These are phyloP conservation scores for cattle (Bos taurus) DNA, from an alignment of 2,113 vertebrate species.

Conservation along the genomic window ARS-UCD2.0 NC_037338.1:40106001-40106500, in stretches of 20 bases:
- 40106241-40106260: not conserved
- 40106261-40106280: not conserved
- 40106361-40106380: not conserved
- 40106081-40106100: not conserved
- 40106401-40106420: not conserved
- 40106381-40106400: not conserved
- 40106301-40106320: not conserved
- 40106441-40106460: not conserved
- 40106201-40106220: not conserved
- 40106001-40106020: not conserved
- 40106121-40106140: not conserved
- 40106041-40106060: not conserved
- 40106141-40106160: not conserved
- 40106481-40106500: not conserved
- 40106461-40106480: not conserved
- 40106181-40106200: constrained; percentile 5
- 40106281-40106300: not conserved
- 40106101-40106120: not conserved
- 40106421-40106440: not conserved
- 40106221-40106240: not conserved
- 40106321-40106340: not conserved
- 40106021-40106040: not conserved
- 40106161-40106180: not conserved
- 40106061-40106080: not conserved
- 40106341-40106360: not conserved